Evolutionary conservation across 2,113 vertebrate species (phyloP), one percentile per base, ranked within the genome.

Genomic region (Pangasianodon gigas): DNA sequence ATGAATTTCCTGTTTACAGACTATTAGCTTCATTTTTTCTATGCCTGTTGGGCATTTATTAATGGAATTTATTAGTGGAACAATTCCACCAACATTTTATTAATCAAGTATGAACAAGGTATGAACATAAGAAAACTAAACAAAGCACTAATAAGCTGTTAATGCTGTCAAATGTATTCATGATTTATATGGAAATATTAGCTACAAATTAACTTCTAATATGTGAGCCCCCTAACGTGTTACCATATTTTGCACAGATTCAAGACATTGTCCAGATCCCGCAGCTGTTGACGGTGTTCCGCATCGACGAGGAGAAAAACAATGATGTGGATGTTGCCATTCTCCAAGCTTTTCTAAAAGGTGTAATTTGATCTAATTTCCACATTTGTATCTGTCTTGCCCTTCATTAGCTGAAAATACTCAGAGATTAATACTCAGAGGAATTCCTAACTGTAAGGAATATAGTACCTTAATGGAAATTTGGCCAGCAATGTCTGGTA

Each of bases 281-380:
- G 46, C 96, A 98, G 71, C 94, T 99, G 91, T 95, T 99, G 93
- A 98, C 98, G 0, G 90, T 99, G 58, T 99, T 98, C 94, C 95
- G 95, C 86, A 96, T 97, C 46, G 96, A 96, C 19, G 97, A 96
- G 90, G 97, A 96, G 0, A 95, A 95, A 56, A 97, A 97, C 19
- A 95, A 96, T 60, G 97, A 98, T 0, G 93, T 99, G 94, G 98
- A 99, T 6, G 96, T 99, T 87, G 98, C 98, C 85, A 99, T 99
- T 92, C 96, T 99, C 21, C 97, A 98, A 90, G 98, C 98, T 0
- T 94, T 99, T 58, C 95, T 99, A 51, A 99, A 99, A 97, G 98
- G 98, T 99, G 37, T 4, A 4, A 32, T 18, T 29, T 6, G 11
- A 54, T 51, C n/a, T 75, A 5, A 58, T 84, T 29, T 74, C 6